Evolutionary conservation across 2,888 invertebrate genomes (phyloP).

Genomic region (Leptarthrus brevirostris): DNA sequence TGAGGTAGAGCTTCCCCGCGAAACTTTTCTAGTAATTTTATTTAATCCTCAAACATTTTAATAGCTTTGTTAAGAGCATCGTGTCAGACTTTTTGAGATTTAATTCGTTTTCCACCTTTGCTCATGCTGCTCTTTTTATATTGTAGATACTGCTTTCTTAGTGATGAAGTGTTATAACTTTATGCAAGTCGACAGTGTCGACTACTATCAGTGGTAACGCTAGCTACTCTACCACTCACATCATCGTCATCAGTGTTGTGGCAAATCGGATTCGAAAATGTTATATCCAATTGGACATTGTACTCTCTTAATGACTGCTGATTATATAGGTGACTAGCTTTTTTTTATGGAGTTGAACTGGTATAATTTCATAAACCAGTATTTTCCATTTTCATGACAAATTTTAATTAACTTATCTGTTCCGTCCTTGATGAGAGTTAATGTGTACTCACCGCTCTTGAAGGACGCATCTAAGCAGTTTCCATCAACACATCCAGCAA

Average conservation of each 20-base stretch:
- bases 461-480: slow-evolving; percentile 97
- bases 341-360: slow-evolving; percentile 86
- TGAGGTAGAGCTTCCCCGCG: slow-evolving; percentile 84
- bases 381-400: slow-evolving; percentile 88
- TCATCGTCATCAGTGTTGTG: slow-evolving; percentile 72
- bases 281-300: slow-evolving; percentile 92
- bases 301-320: slow-evolving; percentile 89
- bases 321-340: slow-evolving; percentile 89
- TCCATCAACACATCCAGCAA: slow-evolving; percentile 92
- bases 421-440: slow-evolving; percentile 94
- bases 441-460: slow-evolving; percentile 93
- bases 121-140: slow-evolving; percentile 81
- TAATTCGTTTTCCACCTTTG: slow-evolving; percentile 81
- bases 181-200: slow-evolving; percentile 71
- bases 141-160: slow-evolving; percentile 80
- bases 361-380: slow-evolving; percentile 91
- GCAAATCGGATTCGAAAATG: slow-evolving; percentile 87
- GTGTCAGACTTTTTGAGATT: slow-evolving; percentile 84
- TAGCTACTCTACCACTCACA: slow-evolving; percentile 58
- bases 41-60: slow-evolving; percentile 89
- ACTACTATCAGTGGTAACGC: background rate
- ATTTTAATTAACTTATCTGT: slow-evolving; percentile 97
- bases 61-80: slow-evolving; percentile 91
- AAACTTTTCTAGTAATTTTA: slow-evolving; percentile 82
- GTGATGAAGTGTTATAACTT: slow-evolving; percentile 77